Evolutionary conservation across 2,888 invertebrate genomes (phyloP).

Genomic region (Drosophila greeni): DNA sequence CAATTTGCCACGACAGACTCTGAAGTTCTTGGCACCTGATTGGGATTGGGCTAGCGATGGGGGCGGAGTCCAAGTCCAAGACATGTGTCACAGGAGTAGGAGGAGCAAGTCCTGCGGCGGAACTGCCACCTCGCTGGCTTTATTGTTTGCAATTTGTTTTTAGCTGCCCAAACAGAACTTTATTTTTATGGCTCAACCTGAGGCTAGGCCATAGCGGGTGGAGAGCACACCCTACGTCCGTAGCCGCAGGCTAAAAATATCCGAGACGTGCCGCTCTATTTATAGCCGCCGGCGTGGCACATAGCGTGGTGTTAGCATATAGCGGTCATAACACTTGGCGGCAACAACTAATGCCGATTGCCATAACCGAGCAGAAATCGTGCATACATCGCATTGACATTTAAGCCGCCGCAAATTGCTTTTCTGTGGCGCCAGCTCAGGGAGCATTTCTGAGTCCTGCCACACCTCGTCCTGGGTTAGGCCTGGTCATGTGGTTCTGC

Average conservation of each 20-base stretch:
- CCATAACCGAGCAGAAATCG: slow-evolving; percentile 44
- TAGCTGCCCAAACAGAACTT: slow-evolving; percentile 65
- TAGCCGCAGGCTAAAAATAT: slow-evolving; percentile 55
- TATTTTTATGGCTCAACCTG: slow-evolving; percentile 55
- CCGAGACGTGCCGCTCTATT: slow-evolving; percentile 55
- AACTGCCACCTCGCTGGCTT: slow-evolving; percentile 39
- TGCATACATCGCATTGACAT: slow-evolving; percentile 57
- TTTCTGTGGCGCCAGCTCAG: slow-evolving; percentile 44
- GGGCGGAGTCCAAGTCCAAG: not conserved
- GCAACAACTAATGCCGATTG: slow-evolving; percentile 39
- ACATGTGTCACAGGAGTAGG: slow-evolving; percentile 31
- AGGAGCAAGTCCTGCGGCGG: slow-evolving; percentile 32
- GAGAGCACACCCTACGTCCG: slow-evolving; percentile 18
- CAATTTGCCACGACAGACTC: slow-evolving; percentile 28
- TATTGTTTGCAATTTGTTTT: slow-evolving; percentile 73
- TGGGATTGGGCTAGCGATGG: slow-evolving; percentile 8
- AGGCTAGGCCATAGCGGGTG: slow-evolving; percentile 14
- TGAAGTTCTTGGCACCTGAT: slow-evolving; percentile 47
- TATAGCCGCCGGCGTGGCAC: slow-evolving; percentile 17
- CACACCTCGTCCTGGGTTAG: slow-evolving; percentile 20
- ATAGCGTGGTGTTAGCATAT: slow-evolving; percentile 7
- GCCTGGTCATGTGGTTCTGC: slow-evolving; percentile 22
- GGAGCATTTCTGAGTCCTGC: slow-evolving; percentile 6
- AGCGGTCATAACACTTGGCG: slow-evolving; percentile 7
- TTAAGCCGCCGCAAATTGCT: slow-evolving; percentile 72